Base-by-base conservation (phyloP, 2,888 invertebrate species). In the Schizotus pectinicornis region DNA sequence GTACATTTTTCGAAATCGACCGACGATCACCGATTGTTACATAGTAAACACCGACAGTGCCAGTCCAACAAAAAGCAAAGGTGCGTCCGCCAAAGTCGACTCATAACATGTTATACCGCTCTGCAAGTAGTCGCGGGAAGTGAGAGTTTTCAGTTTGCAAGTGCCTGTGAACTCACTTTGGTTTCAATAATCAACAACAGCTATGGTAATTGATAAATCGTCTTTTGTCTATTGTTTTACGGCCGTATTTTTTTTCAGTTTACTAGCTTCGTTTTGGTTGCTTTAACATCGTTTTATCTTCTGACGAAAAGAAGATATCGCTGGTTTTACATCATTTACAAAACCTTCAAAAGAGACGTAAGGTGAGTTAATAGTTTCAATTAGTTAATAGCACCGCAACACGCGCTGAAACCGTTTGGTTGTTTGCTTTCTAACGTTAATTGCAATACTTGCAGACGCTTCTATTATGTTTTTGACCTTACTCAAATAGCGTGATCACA, bases 261-360 rank as follows among this genome's bases (percentile, higher is more conserved):
- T 22, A 41, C 34, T 31, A 35, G 33, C n/a, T 9, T 39, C 1
- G 30, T 58, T 7, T n/a, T 59, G 32, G 7, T 62, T 12, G 9
- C 59, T 11, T 7, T 63, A 14, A 32, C 60, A 13, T 52, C 62
- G 53, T 57, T 65, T 9, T 47, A 58, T 41, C 53, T 68, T 6
- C 61, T 49, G 7, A 64, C 48, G 30, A 65, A 74, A 37, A 65
- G 63, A 34, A 58, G 70, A 45, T 74, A 75, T 46, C 65, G 68
- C 65, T 76, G 83, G 77, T 34, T 88, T 72, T 85, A 85, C 75
- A 84, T 88, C 66, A 81, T 88, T 63, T 80, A 83, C 78, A 87
- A 83, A 77, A 89, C 89, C 35, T 77, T 87, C 47, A 86, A 86
- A 14, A 81, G 89, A 73, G 89, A 89, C 79, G 63, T 83, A 69